Evolutionary conservation across 2,888 invertebrate genomes (phyloP), one percentile per base, ranked within the genome.

Genomic region (Creontiades dilutus): DNA sequence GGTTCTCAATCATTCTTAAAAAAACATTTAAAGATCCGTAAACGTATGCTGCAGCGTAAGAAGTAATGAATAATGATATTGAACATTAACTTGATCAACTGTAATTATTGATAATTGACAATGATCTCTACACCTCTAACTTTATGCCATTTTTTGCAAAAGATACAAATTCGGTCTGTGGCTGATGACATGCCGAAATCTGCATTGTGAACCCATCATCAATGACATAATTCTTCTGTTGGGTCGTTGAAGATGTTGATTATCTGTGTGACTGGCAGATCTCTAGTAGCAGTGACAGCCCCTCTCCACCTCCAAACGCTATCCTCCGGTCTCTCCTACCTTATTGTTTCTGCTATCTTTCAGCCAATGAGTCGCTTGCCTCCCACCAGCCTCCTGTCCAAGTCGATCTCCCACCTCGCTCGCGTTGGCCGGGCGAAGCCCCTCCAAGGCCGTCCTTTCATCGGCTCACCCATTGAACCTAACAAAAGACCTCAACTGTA

Each of bases 321-420:
- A 9, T 78, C 78, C 78, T 16, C 46, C 16, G 23, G 23, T 46
- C 78, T 78, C 78, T 78, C 78, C 78, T 78, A 78, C 78, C 78
- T 14, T 78, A 78, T 78, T 78, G 78, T 78, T 78, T 78, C 78
- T 78, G 14, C 78, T 78, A 46, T 46, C 78, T 46, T 47, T n/a
- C 78, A 78, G 78, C 78, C 78, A 78, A 78, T 78, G 78, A 19
- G 78, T 78, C 78, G 37, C 78, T 19, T 78, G 46, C 37, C 78
- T 78, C 78, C 78, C 78, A 5, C 46, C 76, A 76, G 14, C 11
- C n/a, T 46, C 46, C 78, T 75, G 1, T 75, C 75, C 23, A 4
- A 75, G 75, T 7, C 46, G 19, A 78, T n/a, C 46, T 78, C 78
- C 78, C 47, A 37, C 78, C 46, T 23, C 19, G 68, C 19, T 68